Conservation (phyloP, 2,113 vertebrate genomes). For the Cynoglossus semilaevis region DNA sequence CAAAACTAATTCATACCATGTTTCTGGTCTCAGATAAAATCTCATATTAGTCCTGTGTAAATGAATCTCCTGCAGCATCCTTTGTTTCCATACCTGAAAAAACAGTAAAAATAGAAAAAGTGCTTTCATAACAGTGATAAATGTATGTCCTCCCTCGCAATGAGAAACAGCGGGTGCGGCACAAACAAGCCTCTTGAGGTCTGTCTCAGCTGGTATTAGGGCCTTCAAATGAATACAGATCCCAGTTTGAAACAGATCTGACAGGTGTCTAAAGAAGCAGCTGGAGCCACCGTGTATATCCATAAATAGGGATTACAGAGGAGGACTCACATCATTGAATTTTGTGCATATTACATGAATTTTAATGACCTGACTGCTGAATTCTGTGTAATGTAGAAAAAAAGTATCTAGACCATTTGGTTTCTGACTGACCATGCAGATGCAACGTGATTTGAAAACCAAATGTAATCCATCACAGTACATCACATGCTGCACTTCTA, state of each 20-base stretch:
- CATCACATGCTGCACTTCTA: not conserved
- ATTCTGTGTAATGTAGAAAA: slow-evolving; percentile 9
- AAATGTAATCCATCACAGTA: slow-evolving; percentile 8
- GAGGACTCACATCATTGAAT: slow-evolving; percentile 14
- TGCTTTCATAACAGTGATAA: slow-evolving; percentile 54
- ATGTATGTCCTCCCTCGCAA: slow-evolving; percentile 39
- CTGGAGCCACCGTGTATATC: slow-evolving; percentile 28
- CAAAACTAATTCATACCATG: slow-evolving; percentile 17
- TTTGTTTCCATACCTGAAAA: slow-evolving; percentile 13
- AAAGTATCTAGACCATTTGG: not conserved
- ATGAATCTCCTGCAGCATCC: slow-evolving; percentile 6
- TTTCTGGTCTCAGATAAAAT: slow-evolving; percentile 8
- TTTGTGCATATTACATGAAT: not conserved
- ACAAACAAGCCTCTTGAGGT: slow-evolving; percentile 40
- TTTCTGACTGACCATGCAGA: not conserved
- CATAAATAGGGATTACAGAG: slow-evolving; percentile 30
- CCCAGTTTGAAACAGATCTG: slow-evolving; percentile 48
- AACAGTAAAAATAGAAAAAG: slow-evolving; percentile 10
- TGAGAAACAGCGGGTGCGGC: slow-evolving; percentile 39
- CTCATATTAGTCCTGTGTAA: slow-evolving; percentile 1
- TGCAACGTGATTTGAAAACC: slow-evolving; percentile 16
- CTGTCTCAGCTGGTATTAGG: slow-evolving; percentile 37
- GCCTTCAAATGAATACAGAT: slow-evolving; percentile 61
- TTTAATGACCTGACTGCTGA: not conserved
- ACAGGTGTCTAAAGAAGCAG: slow-evolving; percentile 54